Conservation (phyloP, 1,140 invertebrate genomes). For the Drosophila nannoptera region DNA sequence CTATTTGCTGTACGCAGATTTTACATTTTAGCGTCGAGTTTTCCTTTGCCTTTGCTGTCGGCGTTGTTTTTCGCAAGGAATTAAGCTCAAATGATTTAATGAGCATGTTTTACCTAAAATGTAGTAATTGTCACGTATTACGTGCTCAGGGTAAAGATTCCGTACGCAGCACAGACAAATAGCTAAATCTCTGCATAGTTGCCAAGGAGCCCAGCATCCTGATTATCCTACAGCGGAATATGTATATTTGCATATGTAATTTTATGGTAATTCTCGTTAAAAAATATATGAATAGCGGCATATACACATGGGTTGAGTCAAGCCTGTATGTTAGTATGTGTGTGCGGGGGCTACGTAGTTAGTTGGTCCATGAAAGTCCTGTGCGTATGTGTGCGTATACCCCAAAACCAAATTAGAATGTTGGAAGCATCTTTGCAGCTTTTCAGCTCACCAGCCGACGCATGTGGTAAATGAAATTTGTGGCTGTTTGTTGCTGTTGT, state of each 20-base stretch:
- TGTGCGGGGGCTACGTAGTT: conserved; percentile 44
- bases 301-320: conserved; percentile 51
- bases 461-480: conserved; percentile 57
- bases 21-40: conserved; percentile 38
- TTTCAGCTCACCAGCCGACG: conserved; percentile 24
- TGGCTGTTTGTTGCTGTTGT: conserved; percentile 40
- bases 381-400: conserved; percentile 17
- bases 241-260: conserved; percentile 76
- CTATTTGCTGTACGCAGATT: conserved; percentile 52
- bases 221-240: conserved; percentile 43
- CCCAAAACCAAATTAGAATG: conserved; percentile 64
- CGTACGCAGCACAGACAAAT: conserved; percentile 63
- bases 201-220: conserved; percentile 25
- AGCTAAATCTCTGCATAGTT: conserved; percentile 65
- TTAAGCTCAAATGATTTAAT: conserved; percentile 76
- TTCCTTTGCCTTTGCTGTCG: conserved; percentile 9
- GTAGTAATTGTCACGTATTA: conserved; percentile 77
- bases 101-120: conserved; percentile 75
- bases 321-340: conserved; percentile 21
- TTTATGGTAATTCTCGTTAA: conserved; percentile 76
- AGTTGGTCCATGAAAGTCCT: conserved; percentile 43
- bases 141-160: conserved; percentile 72
- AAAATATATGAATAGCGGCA: conserved; percentile 56
- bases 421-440: conserved; percentile 34
- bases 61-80: conserved; percentile 40